Conservation (phyloP, 2,797 vertebrate genomes). For the Nannoperca australis region DNA sequence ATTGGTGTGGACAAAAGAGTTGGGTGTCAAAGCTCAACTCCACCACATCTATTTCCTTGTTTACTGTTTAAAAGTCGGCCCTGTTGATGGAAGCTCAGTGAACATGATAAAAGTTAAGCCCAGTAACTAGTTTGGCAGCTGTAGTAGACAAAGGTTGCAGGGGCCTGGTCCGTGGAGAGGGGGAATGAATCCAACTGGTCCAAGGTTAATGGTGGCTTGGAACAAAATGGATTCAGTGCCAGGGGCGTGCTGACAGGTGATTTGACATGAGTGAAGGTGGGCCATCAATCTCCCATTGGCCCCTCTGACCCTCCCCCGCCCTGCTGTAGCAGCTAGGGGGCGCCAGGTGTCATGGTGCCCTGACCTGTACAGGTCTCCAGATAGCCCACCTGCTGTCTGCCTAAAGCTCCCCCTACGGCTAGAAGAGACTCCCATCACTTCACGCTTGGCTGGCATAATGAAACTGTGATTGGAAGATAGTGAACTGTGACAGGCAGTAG, state of each 20-base stretch:
- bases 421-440: slow-evolving; percentile 73
- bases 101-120: slow-evolving; percentile 73
- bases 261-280: slow-evolving; percentile 93
- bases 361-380: slow-evolving; percentile 76
- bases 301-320: slow-evolving; percentile 70
- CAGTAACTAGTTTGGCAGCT: slow-evolving; percentile 74
- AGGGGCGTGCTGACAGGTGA: slow-evolving; percentile 94
- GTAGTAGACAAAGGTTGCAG: slow-evolving; percentile 80
- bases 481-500: slow-evolving; percentile 77
- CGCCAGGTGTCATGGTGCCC: slow-evolving; percentile 72
- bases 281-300: slow-evolving; percentile 92
- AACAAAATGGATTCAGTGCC: slow-evolving; percentile 97
- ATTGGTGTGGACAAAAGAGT: not conserved
- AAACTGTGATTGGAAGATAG: slow-evolving; percentile 81
- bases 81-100: slow-evolving; percentile 50
- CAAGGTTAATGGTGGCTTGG: slow-evolving; percentile 98
- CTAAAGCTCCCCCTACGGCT: slow-evolving; percentile 69
- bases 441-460: slow-evolving; percentile 76
- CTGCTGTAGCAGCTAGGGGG: slow-evolving; percentile 71
- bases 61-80: slow-evolving; percentile 55
- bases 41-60: slow-evolving; percentile 36
- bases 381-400: slow-evolving; percentile 79
- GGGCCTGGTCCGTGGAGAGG: slow-evolving; percentile 73
- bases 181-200: slow-evolving; percentile 95
- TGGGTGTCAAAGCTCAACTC: slow-evolving; percentile 6